Conservation (phyloP, 1,140 invertebrate species). For the Nylanderia fulva region DNA sequence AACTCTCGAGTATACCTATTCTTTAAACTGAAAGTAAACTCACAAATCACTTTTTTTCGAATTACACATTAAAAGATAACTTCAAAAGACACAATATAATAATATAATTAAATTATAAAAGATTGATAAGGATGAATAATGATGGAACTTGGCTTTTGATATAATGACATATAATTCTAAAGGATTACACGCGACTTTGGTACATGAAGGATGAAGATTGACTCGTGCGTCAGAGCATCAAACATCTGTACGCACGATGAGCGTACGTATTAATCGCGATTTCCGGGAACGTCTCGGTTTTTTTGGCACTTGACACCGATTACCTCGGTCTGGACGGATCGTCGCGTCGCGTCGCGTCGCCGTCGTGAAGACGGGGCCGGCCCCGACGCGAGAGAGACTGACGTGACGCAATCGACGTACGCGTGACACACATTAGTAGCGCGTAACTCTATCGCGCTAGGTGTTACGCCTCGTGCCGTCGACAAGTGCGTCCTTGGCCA, state of each 20-base stretch:
- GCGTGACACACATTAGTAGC: constrained; percentile 60
- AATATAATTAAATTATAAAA: neutral
- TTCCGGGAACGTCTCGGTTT: constrained; percentile 64
- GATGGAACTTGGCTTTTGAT: too few species aligned
- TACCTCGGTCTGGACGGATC: constrained; percentile 39
- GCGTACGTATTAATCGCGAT: constrained; percentile 62
- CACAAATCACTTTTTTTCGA: neutral
- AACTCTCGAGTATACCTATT: neutral
- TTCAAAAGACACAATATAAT: neutral
- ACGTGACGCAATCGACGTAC: constrained; percentile 54
- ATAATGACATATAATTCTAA: neutral
- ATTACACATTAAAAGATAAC: neutral
- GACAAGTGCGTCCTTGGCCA: constrained; percentile 66
- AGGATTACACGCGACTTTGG: neutral
- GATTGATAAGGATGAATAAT: too few species aligned
- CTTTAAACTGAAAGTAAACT: neutral
- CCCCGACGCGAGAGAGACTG: constrained; percentile 43
- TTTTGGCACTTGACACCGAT: constrained; percentile 58
- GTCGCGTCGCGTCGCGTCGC: neutral
- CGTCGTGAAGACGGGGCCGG: constrained; percentile 18
- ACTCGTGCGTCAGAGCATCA: constrained; percentile 3
- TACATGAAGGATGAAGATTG: constrained; percentile 25
- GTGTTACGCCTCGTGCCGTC: constrained; percentile 69
- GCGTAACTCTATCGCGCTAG: constrained; percentile 70
- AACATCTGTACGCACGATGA: constrained; percentile 33